Evolutionary conservation across 2,888 invertebrate genomes (phyloP).

Genomic region (Pasiphila rectangulata): DNA sequence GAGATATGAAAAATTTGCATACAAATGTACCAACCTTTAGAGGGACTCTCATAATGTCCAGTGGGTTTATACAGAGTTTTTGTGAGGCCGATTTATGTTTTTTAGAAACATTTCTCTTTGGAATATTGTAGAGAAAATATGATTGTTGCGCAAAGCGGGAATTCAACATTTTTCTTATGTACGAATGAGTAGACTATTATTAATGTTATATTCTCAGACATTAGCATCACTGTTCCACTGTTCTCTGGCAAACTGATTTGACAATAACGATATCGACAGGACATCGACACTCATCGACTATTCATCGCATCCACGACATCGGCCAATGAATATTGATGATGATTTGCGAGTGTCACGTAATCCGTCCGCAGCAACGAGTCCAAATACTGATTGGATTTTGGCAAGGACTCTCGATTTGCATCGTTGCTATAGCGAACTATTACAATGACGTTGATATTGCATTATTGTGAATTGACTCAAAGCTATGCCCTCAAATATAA

Average conservation of each 20-base stretch:
- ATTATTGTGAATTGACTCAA: neutral
- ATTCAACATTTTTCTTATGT: neutral
- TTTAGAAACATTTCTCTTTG: slow-evolving; percentile 17
- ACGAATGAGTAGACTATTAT: neutral
- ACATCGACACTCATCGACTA: slow-evolving; percentile 57
- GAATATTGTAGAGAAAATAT: slow-evolving; percentile 10
- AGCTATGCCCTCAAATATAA: neutral
- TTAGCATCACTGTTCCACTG: too few relatives aligned
- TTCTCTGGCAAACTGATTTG: slow-evolving; percentile 19
- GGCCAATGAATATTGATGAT: slow-evolving; percentile 69
- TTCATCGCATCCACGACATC: slow-evolving; percentile 57
- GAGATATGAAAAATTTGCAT: slow-evolving; percentile 67
- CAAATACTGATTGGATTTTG: slow-evolving; percentile 54
- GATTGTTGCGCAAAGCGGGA: slow-evolving; percentile 8
- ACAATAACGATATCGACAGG: slow-evolving; percentile 30
- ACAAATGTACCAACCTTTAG: slow-evolving; percentile 54
- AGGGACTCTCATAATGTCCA: slow-evolving; percentile 47
- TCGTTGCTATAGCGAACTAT: slow-evolving; percentile 30
- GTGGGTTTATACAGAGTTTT: slow-evolving; percentile 39
- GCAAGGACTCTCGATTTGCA: slow-evolving; percentile 43
- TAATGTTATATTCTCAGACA: too few relatives aligned
- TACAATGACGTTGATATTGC: slow-evolving; percentile 12
- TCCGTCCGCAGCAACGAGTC: slow-evolving; percentile 48
- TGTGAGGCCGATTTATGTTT: slow-evolving; percentile 23
- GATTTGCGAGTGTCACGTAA: slow-evolving; percentile 64